Conservation (phyloP, 2,113 vertebrate species). For the zebrafish (Danio rerio) region GRCz12tu NC_133192.1:34743001-34743500, state of each 20-base stretch:
- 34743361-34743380: constrained; percentile 38
- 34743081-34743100: constrained; percentile 16
- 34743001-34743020: constrained; percentile 9
- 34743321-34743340: constrained; percentile 58
- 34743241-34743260: constrained; percentile 40
- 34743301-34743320: constrained; percentile 58
- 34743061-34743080: constrained; percentile 22
- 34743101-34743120: constrained; percentile 31
- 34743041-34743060: constrained; percentile 25
- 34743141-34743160: constrained; percentile 46
- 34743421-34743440: constrained; percentile 57
- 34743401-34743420: constrained; percentile 49
- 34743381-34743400: neutral
- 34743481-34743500: constrained; percentile 72
- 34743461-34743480: constrained; percentile 51
- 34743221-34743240: constrained; percentile 43
- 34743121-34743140: constrained; percentile 43
- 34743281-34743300: constrained; percentile 45
- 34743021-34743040: constrained; percentile 4
- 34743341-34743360: constrained; percentile 53
- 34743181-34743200: constrained; percentile 42
- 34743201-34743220: constrained; percentile 27
- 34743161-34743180: constrained; percentile 49
- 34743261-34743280: constrained; percentile 44
- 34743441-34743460: constrained; percentile 58